Evolutionary conservation across 2,888 invertebrate species (phyloP), one percentile per base, ranked within the genome.

Genomic region (Lymantria dispar): DNA sequence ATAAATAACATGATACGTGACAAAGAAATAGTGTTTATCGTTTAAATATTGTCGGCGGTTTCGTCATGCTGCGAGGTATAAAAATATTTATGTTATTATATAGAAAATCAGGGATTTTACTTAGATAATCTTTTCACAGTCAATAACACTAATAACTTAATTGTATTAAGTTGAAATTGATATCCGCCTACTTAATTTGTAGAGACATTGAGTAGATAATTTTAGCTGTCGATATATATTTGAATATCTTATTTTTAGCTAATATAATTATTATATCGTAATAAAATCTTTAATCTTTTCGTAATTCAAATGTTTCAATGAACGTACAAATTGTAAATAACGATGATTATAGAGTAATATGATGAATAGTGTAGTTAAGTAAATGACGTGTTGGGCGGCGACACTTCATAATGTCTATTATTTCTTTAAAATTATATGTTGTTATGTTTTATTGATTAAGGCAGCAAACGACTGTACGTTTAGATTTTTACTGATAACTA

Each of bases 1-100:
- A 69, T 78, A 76, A 76, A 78, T 78, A 78, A 76, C 67, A 83
- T 87, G 80, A 77, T 83, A 80, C 78, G 87, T 88, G 87, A 80
- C 73, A 76, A 56, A 69, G 78, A 73, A 76, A 70, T 62, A 78
- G 87, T 90, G 88, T 78, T 74, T 79, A 77, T 70, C 69, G 77
- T 80, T 79, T 87, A 83, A 77, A 74, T 82, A n/a, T 81, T 74
- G 78, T 77, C 72, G 76, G 75, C 75, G 79, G 70, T 68, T 72
- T 77, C 88, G 85, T 78, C 80, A 89, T 90, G 90, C 69, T 84
- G 73, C 76, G 72, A 72, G 90, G 89, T 89, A 88, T 22, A 22
- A 22, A 78, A 80, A 76, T 66, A 55, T 50, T 54, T 9, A 15
- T 11, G 29, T 10, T 42, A 29, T 42, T 29, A 42, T 29, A 10